Conservation (phyloP, 2,113 vertebrate genomes). For the Corvus moneduloides region DNA sequence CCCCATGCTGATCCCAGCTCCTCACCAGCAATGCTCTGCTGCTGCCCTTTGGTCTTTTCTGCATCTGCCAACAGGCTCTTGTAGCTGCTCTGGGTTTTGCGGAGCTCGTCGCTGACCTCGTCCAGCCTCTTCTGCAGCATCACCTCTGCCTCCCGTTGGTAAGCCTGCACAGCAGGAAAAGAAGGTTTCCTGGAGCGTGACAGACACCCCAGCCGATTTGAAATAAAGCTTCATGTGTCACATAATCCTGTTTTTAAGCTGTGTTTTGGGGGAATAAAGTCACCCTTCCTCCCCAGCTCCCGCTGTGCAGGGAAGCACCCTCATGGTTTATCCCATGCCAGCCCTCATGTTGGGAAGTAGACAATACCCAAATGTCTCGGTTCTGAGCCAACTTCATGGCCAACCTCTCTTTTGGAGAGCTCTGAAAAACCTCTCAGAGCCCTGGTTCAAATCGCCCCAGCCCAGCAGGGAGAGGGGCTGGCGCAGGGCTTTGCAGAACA, state of each 20-base stretch:
- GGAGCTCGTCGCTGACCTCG: slow-evolving; percentile 86
- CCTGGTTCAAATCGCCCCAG: background rate
- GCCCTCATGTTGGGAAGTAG: background rate
- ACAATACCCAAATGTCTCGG: background rate
- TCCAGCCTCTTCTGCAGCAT: slow-evolving; percentile 85
- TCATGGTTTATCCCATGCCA: background rate
- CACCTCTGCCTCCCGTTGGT: slow-evolving; percentile 79
- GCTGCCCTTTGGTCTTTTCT: slow-evolving; percentile 82
- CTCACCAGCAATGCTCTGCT: slow-evolving; percentile 80
- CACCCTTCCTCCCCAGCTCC: background rate
- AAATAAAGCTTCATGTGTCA: background rate
- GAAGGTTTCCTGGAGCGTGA: background rate
- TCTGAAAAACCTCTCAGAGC: background rate
- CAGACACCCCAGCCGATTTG: background rate
- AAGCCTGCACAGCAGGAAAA: slow-evolving; percentile 60
- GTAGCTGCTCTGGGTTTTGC: slow-evolving; percentile 79
- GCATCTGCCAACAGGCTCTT: slow-evolving; percentile 75
- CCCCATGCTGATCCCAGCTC: background rate
- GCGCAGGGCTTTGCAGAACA: rapidly evolving
- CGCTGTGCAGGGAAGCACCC: background rate
- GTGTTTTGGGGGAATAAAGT: background rate
- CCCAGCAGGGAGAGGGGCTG: background rate
- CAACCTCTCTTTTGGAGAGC: background rate
- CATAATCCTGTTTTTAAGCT: background rate
- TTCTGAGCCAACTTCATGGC: background rate